Conservation (phyloP, 2,113 vertebrate species). For the Lathamus discolor region DNA sequence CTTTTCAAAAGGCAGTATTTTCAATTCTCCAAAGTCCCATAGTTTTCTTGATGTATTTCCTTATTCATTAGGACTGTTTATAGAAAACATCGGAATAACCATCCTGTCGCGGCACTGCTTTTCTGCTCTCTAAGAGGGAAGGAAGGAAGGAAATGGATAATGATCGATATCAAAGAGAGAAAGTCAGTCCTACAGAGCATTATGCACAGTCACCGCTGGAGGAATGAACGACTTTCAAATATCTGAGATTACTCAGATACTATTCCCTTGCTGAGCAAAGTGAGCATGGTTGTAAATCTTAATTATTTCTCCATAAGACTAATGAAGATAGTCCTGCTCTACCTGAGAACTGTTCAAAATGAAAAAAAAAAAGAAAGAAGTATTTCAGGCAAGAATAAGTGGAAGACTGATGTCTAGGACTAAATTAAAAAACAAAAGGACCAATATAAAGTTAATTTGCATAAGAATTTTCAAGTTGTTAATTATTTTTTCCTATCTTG, state of each 20-base stretch:
- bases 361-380: not conserved
- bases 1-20: not conserved
- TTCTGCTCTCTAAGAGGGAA: not conserved
- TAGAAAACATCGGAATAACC: not conserved
- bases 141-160: not conserved
- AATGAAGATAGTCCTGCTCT: not conserved
- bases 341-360: not conserved
- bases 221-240: not conserved
- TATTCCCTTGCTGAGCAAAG: not conserved
- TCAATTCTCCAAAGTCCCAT: not conserved
- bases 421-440: not conserved
- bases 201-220: not conserved
- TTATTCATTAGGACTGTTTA: not conserved
- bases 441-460: not conserved
- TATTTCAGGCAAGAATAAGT: not conserved
- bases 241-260: not conserved
- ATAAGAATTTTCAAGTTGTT: not conserved
- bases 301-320: not conserved
- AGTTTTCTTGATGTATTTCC: not conserved
- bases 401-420: not conserved
- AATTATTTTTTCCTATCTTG: not conserved
- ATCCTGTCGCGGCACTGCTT: not conserved
- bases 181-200: not conserved
- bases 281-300: not conserved
- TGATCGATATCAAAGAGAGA: not conserved